Evolutionary conservation across 2,888 invertebrate species (phyloP).

Genomic region (Taphrorychus bicolor): DNA sequence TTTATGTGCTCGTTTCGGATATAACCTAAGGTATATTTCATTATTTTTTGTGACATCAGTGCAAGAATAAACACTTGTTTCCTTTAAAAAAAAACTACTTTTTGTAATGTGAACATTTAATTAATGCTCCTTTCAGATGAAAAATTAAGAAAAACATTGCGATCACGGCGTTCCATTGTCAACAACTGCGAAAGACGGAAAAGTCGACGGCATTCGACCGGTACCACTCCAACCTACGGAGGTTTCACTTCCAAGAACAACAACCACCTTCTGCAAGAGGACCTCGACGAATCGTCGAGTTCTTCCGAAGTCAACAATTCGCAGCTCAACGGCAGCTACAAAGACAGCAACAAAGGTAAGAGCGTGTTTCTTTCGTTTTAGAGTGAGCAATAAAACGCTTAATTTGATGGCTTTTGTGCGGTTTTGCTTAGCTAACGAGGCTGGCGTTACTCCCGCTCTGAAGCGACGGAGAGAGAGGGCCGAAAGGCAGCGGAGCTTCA

Average conservation of each 20-base stretch:
- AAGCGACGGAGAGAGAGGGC: conserved; percentile 82
- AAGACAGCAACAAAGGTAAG: conserved; percentile 65
- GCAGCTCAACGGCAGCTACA: conserved; percentile 65
- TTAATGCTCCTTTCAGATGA: conserved; percentile 60
- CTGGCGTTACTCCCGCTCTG: conserved; percentile 82
- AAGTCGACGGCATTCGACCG: conserved; percentile 78
- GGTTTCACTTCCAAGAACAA: conserved; percentile 49
- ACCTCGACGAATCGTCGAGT: conserved; percentile 66
- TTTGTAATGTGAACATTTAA: background rate
- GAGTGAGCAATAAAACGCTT: too few species aligned
- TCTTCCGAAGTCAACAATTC: conserved; percentile 65
- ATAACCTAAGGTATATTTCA: too few species aligned
- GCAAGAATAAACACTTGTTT: too few species aligned
- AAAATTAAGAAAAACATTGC: conserved; percentile 74
- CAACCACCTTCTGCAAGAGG: conserved; percentile 51
- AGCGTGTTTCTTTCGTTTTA: background rate
- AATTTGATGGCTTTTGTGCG: conserved; percentile 37
- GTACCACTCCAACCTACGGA: conserved; percentile 64
- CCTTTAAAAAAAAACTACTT: background rate
- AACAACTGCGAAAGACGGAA: conserved; percentile 76
- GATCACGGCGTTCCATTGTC: conserved; percentile 68
- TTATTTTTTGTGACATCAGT: too few species aligned
- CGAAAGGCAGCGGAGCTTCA: conserved; percentile 84
- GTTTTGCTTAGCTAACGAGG: conserved; percentile 63
- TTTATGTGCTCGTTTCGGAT: too few species aligned